phyloP scores from a whole-genome alignment of 1,140 invertebrate species.

The Manduca sexta region DNA sequence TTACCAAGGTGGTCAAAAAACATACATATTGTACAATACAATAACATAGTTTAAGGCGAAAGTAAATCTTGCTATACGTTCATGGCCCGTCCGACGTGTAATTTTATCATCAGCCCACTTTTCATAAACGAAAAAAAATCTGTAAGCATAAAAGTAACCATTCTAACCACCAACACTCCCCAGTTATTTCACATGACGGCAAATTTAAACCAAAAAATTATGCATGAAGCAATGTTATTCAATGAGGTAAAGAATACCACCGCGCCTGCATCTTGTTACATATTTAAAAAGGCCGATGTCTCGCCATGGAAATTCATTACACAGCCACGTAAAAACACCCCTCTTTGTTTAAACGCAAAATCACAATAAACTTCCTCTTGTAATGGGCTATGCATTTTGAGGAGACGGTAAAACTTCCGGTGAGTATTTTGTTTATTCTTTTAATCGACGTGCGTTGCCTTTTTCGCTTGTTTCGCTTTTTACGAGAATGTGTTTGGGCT shows the following conservation, averaged over 20 bases:
- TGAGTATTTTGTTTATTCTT: conserved; percentile 42
- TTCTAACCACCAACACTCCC: neutral
- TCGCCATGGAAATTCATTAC: conserved; percentile 63
- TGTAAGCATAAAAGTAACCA: too few species aligned
- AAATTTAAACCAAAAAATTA: conserved; percentile 52
- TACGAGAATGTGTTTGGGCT: too few species aligned
- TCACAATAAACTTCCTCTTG: conserved; percentile 59
- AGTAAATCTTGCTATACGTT: too few species aligned
- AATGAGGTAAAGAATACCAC: conserved; percentile 61
- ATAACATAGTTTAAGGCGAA: too few species aligned
- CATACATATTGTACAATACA: too few species aligned
- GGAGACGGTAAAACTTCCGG: conserved; percentile 27
- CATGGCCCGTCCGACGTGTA: too few species aligned
- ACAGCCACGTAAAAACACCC: conserved; percentile 47
- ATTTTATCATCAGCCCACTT: too few species aligned
- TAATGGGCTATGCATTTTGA: conserved; percentile 63
- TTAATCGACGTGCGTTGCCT: conserved; percentile 27
- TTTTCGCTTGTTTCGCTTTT: neutral
- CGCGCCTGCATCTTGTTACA: conserved; percentile 47
- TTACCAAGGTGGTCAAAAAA: too few species aligned
- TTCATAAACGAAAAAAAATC: too few species aligned
- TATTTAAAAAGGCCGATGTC: conserved; percentile 52
- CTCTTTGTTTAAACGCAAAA: conserved; percentile 66
- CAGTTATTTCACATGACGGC: conserved; percentile 13
- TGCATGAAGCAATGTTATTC: conserved; percentile 65